phyloP scores from a whole-genome alignment of 2,888 invertebrate species.

The Oscheius onirici region DNA sequence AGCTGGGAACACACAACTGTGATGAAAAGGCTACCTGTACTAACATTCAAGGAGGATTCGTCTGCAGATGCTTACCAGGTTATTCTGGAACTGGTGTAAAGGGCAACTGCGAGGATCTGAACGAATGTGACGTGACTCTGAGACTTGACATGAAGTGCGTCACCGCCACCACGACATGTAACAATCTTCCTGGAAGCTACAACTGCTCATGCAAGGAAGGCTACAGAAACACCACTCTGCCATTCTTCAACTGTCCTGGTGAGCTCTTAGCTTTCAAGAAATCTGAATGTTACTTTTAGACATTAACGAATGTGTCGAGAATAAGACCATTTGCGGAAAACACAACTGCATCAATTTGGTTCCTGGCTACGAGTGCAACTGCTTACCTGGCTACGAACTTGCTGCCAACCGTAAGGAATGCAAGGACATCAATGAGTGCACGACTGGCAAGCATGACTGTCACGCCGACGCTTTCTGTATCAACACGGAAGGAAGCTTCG shows the following conservation, averaged over 20 bases:
- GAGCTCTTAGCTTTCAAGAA: not conserved
- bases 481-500: slow-evolving; percentile 17
- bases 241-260: slow-evolving; percentile 20
- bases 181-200: slow-evolving; percentile 15
- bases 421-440: slow-evolving; percentile 29
- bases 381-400: not conserved
- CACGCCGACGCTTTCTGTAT: not conserved
- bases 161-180: slow-evolving; percentile 4
- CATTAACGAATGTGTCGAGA: not conserved
- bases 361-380: slow-evolving; percentile 15
- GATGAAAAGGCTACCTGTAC: slow-evolving; percentile 10
- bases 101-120: slow-evolving; percentile 29
- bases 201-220: slow-evolving; percentile 27
- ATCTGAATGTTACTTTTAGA: not conserved
- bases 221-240: slow-evolving; percentile 21
- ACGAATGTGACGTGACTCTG: slow-evolving; percentile 15
- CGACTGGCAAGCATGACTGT: not conserved
- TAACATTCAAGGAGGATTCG: slow-evolving; percentile 28
- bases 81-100: slow-evolving; percentile 26
- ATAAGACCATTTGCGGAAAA: not conserved
- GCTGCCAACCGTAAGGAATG: not conserved
- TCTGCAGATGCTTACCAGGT: slow-evolving; percentile 13
- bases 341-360: not conserved
- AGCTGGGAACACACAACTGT: slow-evolving; percentile 6
- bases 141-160: slow-evolving; percentile 6